Evolutionary conservation across 2,113 vertebrate species (phyloP).

Genomic region (Phocoena phocoena): DNA sequence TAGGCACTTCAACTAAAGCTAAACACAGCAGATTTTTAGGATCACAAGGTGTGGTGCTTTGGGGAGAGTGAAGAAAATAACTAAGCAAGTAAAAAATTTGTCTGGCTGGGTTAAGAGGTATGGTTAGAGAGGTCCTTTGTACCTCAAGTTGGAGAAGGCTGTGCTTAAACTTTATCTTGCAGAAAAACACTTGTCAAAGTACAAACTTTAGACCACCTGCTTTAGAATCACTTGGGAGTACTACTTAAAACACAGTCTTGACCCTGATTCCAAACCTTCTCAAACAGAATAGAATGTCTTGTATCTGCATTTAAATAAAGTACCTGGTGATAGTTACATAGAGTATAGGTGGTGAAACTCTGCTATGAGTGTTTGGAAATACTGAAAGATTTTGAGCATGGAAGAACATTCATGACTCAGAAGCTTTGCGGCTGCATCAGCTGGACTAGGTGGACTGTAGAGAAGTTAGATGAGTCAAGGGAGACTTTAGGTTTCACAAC

Average conservation of each 20-base stretch:
- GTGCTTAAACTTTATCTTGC: background rate
- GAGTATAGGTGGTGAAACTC: background rate
- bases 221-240: background rate
- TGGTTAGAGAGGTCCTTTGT: background rate
- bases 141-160: background rate
- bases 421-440: fast-evolving
- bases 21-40: background rate
- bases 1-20: background rate
- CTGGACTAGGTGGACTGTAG: fast-evolving
- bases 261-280: background rate
- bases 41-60: background rate
- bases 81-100: background rate
- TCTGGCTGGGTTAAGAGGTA: background rate
- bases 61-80: background rate
- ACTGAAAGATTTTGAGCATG: background rate
- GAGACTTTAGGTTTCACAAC: background rate
- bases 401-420: background rate
- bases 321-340: background rate
- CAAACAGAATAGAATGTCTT: background rate
- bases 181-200: background rate
- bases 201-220: background rate
- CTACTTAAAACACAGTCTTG: background rate
- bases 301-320: background rate
- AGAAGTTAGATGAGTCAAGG: background rate
- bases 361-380: background rate